Base-by-base conservation (phyloP, 1,140 invertebrate species). In the Apis dorsata region DNA sequence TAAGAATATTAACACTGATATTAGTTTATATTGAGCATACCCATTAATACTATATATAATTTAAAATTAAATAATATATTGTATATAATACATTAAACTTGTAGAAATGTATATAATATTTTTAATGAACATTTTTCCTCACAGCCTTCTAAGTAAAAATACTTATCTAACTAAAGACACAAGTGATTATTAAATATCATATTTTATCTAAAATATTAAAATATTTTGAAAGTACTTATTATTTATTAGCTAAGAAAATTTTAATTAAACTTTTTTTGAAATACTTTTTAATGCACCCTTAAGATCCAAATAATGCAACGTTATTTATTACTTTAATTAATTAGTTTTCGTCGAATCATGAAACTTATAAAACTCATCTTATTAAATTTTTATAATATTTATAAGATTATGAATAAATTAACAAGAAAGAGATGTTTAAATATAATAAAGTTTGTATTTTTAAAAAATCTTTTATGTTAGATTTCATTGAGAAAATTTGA, bases 111-210 rank as follows among this genome's bases (percentile, higher is more conserved):
- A 44, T 44, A 44, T 44, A 44, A 21, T 28, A 57, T 59, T 57
- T 57, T 8, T 34, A 73, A 72, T 57, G 15, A 57, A 72, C 11
- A 19, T 13, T 57, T 57, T 21, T n/a, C n/a, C 53, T 72, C 28
- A 34, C 71, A 72, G 71, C 71, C 53, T 57, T 57, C 28, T 57
- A 72, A 72, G 66, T 69, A 51, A 57, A 59, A 57, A 72, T 13
- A 34, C 28, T 28, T 57, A 73, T 57, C 19, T 44, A 73, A 73
- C 57, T 11, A 0, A 68, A 21, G 1, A 55, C 13, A 9, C 53
- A 0, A 5, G 8, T 13, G 15, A 69, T 69, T 13, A 8, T 2
- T 12, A 12, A 69, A n/a, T 9, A 69, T 17, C 49, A 34, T 13
- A n/a, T 2, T 49, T 21, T 57, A 57, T 57, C 17, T 72, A 28